Evolutionary conservation across 1,140 invertebrate species (phyloP).

Genomic region (Ctenoplectra terminalis): DNA sequence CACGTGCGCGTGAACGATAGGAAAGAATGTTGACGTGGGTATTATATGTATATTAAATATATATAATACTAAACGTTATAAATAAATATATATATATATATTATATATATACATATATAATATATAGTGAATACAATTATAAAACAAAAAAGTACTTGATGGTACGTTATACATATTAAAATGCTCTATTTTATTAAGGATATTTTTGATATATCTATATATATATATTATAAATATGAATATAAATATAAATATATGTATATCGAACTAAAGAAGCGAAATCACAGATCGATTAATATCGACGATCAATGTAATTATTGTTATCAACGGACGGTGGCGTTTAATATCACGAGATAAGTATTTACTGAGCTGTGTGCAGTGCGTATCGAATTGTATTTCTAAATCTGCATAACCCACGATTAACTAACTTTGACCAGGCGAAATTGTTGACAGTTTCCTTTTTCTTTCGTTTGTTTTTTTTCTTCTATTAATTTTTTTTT

Average conservation of each 20-base stretch:
- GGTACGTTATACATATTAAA: slow-evolving; percentile 80
- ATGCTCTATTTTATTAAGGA: slow-evolving; percentile 82
- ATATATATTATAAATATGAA: slow-evolving; percentile 69
- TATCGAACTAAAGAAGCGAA: slow-evolving; percentile 72
- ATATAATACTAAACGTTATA: slow-evolving; percentile 56
- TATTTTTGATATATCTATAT: slow-evolving; percentile 83
- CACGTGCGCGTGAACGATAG: slow-evolving; percentile 20
- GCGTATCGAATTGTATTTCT: slow-evolving; percentile 13
- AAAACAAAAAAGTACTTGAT: slow-evolving; percentile 74
- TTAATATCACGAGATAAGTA: slow-evolving; percentile 17
- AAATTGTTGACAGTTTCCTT: slow-evolving; percentile 4
- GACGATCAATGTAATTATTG: slow-evolving; percentile 50
- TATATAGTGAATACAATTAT: slow-evolving; percentile 72
- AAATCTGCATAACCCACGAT: not conserved
- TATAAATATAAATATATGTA: slow-evolving; percentile 79
- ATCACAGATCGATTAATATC: slow-evolving; percentile 52
- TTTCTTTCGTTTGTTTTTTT: not conserved
- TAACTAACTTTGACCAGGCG: not conserved
- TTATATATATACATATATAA: slow-evolving; percentile 45
- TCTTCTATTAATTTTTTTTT: not conserved
- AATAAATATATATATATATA: slow-evolving; percentile 26
- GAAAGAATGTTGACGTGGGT: slow-evolving; percentile 35
- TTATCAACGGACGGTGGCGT: slow-evolving; percentile 41
- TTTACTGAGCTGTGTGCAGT: slow-evolving; percentile 59
- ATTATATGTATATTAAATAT: slow-evolving; percentile 59